phyloP scores from a whole-genome alignment of 2,113 vertebrate genomes.

The Vulpes ferrilata region DNA sequence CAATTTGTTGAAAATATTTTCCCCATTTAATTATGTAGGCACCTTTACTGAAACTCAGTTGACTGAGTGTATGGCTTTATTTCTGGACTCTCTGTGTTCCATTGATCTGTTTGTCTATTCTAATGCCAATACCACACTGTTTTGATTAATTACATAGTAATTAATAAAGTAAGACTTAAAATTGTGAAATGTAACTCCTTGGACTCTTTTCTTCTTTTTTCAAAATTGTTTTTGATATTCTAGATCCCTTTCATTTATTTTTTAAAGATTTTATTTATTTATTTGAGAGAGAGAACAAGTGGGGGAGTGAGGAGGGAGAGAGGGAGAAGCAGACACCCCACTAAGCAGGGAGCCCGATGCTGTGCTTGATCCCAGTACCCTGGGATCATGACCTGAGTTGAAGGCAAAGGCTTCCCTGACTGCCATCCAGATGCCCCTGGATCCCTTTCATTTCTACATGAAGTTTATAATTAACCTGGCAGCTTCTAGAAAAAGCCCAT shows the following conservation, averaged over 20 bases:
- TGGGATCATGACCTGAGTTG: too few relatives aligned
- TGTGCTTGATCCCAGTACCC: too few relatives aligned
- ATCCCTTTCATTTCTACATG: not conserved
- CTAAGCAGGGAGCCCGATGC: too few relatives aligned
- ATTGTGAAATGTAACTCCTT: not conserved
- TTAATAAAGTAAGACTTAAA: not conserved
- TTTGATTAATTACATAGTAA: constrained; percentile 23
- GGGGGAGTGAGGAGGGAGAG: too few relatives aligned
- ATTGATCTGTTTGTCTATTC: not conserved
- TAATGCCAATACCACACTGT: not conserved
- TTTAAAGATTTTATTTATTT: too few relatives aligned
- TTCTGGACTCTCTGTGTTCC: not conserved
- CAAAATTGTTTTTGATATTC: not conserved
- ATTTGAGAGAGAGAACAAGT: too few relatives aligned
- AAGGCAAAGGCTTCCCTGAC: too few relatives aligned
- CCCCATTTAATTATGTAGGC: not conserved
- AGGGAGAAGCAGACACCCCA: too few relatives aligned
- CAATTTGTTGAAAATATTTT: constrained; percentile 34
- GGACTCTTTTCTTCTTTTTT: not conserved
- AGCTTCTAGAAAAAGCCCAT: not conserved
- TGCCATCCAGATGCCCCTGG: not conserved
- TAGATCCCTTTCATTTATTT: not conserved
- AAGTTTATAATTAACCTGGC: constrained; percentile 14
- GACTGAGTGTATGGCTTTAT: not conserved
- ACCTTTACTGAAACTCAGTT: not conserved